A percentile compares a stretch with the other conserved stretches of the same genome.
These are phyloP conservation scores for Siniperca obscura DNA, from an alignment of 2,797 vertebrate genomes.

Conservation along the genomic window DNA sequence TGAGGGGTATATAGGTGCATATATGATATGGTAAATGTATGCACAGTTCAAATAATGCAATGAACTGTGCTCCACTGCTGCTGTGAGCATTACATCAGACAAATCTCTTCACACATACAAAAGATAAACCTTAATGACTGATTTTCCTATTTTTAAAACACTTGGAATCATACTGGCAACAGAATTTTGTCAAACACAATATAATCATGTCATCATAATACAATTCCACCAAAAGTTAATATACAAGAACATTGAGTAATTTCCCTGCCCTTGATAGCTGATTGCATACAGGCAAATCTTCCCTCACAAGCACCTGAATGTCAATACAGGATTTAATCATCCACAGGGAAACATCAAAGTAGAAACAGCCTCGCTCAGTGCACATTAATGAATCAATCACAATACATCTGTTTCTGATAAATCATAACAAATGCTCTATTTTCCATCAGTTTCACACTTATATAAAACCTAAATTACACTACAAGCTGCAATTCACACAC, in stretches of 20 bases:
- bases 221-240: background rate
- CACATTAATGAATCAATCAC: conserved; percentile 20
- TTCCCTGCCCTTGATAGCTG: background rate
- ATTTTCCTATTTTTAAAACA: background rate
- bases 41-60: background rate
- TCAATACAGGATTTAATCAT: conserved; percentile 34
- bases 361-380: background rate
- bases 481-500: background rate
- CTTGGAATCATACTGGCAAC: too few relatives aligned
- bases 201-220: background rate
- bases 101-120: background rate
- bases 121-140: background rate
- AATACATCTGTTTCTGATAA: conserved; percentile 11
- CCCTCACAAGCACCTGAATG: conserved; percentile 7
- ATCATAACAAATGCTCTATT: conserved; percentile 26
- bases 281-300: background rate
- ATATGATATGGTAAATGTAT: background rate
- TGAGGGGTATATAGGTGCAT: background rate
- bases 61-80: too few relatives aligned
- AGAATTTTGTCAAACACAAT: background rate
- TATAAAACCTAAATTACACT: background rate
- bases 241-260: background rate
- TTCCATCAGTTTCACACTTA: conserved; percentile 3
- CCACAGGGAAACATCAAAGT: conserved; percentile 10
- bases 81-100: background rate